Base-by-base conservation (phyloP, 2,888 invertebrate species). In the Melieria crassipennis region DNA sequence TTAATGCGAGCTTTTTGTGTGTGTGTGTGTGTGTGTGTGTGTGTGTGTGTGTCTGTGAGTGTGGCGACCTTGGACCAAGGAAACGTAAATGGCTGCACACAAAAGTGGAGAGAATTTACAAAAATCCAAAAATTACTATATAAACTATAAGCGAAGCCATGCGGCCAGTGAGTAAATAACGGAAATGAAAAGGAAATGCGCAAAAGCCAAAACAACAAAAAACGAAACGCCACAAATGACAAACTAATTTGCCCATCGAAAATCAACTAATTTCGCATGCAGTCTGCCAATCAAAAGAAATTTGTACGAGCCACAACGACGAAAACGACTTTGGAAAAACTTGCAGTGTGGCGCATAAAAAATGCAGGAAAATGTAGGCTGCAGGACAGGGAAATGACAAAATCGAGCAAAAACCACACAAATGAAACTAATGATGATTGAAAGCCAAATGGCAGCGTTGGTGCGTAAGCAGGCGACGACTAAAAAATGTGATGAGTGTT, bases 401-500 rank as follows among this genome's bases (percentile, higher is more conserved):
- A 45, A 4, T 58, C 42, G 30, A 58, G 43, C n/a, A 58, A 68
- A 42, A 42, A 55, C 60, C 50, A 46, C 16, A 63, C 52, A 50
- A 66, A 57, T 55, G 9, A 9, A 64, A 57, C 57, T 57, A 55
- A 69, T 67, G 57, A 57, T 69, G 65, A 62, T 48, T 56, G 69
- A 47, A n/a, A 47, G 61, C 7, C 16, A 30, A 50, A 72, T 30
- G 43, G 55, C 60, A 48, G 55, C 42, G 56, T 70, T 30, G 56
- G 30, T 63, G 50, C 63, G 73, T 71, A 50, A 16, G 56, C 47
- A 58, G 48, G 13, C 68, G 68, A 72, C 65, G 73, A 67, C 77
- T 73, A 74, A 30, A 66, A 76, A 75, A 68, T 72, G 70, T 75
- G 73, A 66, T 55, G 64, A 42, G 9, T 48, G 47, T 9, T 9